A percentile compares a stretch with the other conserved stretches of the same genome.
These are phyloP conservation scores for Dendrolimus houi DNA, from an alignment of 2,888 invertebrate species.

Conservation along the genomic window DNA sequence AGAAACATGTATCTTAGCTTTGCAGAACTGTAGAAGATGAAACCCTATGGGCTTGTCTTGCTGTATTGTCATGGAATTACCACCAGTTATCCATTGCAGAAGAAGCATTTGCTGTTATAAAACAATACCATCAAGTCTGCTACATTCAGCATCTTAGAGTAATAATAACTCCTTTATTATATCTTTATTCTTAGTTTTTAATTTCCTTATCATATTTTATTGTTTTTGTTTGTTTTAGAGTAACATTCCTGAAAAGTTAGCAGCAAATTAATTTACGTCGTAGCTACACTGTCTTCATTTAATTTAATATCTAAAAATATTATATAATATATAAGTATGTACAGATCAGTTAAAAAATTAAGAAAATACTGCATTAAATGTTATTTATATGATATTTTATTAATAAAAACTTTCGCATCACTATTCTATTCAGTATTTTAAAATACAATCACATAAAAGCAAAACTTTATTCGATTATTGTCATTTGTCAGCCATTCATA, in stretches of 20 bases:
- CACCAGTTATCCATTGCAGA: slow-evolving; percentile 93
- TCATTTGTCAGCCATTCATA: too few species aligned
- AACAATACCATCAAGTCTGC: slow-evolving; percentile 83
- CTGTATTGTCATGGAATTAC: slow-evolving; percentile 91
- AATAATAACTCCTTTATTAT: slow-evolving; percentile 15
- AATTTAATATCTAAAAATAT: too few species aligned
- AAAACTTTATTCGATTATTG: too few species aligned
- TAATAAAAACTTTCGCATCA: too few species aligned
- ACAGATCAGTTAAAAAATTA: too few species aligned
- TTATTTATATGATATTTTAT: too few species aligned
- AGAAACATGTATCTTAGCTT: slow-evolving; percentile 21
- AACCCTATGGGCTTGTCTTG: slow-evolving; percentile 95
- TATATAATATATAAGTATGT: too few species aligned
- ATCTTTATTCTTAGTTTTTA: too few species aligned
- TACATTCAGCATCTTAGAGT: slow-evolving; percentile 90
- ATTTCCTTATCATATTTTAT: background rate
- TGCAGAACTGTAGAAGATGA: slow-evolving; percentile 70
- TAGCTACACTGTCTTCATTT: too few species aligned
- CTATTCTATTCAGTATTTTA: too few species aligned
- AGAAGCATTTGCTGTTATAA: slow-evolving; percentile 88
- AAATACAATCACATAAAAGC: too few species aligned
- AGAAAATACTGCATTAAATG: too few species aligned
- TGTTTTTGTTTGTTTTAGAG: slow-evolving; percentile 39
- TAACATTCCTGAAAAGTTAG: slow-evolving; percentile 46
- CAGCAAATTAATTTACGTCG: slow-evolving; percentile 4